These are phyloP conservation scores for Alethe diademata DNA, from an alignment of 2,113 vertebrate species.

Conservation along the genomic window DNA sequence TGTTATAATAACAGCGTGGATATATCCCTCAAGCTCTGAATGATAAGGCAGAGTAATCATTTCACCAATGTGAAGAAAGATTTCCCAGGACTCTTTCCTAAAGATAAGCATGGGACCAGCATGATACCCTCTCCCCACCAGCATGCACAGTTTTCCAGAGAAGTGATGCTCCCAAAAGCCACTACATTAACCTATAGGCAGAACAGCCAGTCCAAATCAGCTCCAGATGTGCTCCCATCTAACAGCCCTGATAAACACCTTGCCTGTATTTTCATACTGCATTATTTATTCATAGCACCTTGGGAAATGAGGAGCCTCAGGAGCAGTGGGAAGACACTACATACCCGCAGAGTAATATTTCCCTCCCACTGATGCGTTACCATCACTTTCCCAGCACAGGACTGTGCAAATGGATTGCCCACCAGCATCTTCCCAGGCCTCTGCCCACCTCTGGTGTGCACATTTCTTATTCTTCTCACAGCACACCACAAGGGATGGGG, in stretches of 20 bases:
- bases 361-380: neutral
- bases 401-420: neutral
- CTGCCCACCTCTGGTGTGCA: neutral
- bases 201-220: neutral
- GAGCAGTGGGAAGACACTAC: neutral
- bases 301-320: neutral
- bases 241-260: neutral
- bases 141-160: neutral
- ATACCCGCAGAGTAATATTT: neutral
- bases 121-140: neutral
- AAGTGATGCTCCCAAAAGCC: neutral
- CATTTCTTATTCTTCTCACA: neutral
- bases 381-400: neutral
- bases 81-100: neutral
- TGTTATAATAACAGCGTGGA: neutral
- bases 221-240: neutral
- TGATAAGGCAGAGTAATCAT: slow-evolving; percentile 47
- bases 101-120: neutral
- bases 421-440: neutral
- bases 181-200: neutral
- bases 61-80: neutral
- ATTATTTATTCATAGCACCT: neutral
- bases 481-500: fast-evolving
- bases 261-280: neutral
- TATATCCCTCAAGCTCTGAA: neutral